These are phyloP conservation scores for Papilio aristodemus DNA, from an alignment of 1,140 invertebrate genomes.

Conservation along the genomic window DNA sequence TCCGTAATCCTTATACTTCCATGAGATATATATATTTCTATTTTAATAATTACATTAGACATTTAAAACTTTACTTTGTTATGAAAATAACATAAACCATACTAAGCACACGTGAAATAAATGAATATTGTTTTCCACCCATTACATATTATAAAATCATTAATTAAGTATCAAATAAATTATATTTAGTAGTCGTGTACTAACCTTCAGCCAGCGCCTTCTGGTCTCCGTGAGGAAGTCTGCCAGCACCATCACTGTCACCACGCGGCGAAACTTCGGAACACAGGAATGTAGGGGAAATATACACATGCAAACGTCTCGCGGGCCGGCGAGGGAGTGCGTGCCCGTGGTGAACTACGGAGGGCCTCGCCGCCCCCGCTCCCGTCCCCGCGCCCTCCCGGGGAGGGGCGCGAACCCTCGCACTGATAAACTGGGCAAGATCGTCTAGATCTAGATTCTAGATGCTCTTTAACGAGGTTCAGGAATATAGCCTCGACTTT, in stretches of 20 bases:
- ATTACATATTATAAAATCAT: not conserved
- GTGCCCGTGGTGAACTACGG: constrained; percentile 27
- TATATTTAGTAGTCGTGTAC: constrained; percentile 35
- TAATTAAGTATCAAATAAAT: not conserved
- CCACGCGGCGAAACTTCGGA: constrained; percentile 35
- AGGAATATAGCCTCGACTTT: too few species aligned
- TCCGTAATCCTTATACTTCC: too few species aligned
- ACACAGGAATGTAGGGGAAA: not conserved
- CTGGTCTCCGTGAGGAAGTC: constrained; percentile 69
- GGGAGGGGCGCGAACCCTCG: constrained; percentile 18
- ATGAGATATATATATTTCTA: too few species aligned
- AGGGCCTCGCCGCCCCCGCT: constrained; percentile 22
- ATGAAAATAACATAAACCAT: too few species aligned
- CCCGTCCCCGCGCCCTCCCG: constrained; percentile 10
- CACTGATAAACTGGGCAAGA: constrained; percentile 1
- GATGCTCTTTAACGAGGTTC: too few species aligned
- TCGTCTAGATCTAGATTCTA: not conserved
- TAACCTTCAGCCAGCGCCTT: constrained; percentile 68
- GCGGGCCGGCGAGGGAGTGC: constrained; percentile 43
- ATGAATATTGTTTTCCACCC: too few species aligned
- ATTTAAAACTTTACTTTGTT: too few species aligned
- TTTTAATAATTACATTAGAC: too few species aligned
- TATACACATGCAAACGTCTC: constrained; percentile 35
- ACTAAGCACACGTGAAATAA: too few species aligned
- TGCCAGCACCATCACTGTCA: constrained; percentile 62